Evolutionary conservation across 2,797 vertebrate species (phyloP), one percentile per base, ranked within the genome.

Genomic region (Fundulus diaphanus): DNA sequence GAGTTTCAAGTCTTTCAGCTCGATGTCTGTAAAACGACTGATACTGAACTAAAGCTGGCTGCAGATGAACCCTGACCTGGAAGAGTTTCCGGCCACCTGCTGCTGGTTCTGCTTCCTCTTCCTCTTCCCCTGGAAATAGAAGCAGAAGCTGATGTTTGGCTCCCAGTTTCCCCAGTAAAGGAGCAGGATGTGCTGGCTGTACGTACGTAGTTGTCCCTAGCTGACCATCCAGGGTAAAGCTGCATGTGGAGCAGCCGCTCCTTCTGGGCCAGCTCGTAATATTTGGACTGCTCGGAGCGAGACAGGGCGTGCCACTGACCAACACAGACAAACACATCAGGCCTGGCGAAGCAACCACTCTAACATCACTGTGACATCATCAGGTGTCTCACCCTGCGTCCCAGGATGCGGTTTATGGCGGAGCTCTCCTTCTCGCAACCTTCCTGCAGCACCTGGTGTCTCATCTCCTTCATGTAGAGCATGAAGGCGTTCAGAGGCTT

Each of bases 401-500:
- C 96, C 54, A 95, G 95, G 82, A 91, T 88, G 63, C 89, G 83
- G 82, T 92, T 92, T 42, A 92, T 86, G 82, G 87, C 82, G 46
- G 89, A 75, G 70, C 91, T 92, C 78, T 90, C 82, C 56, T 81
- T 61, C 81, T 87, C 80, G 0, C 33, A 42, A 24, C 89, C 89
- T 35, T 92, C 91, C 85, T 88, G 87, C 54, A 85, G 82, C 0
- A 92, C 91, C 6, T 67, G 29, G 48, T 87, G 84, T 70, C 90
- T 79, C 69, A 96, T 98, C 92, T 95, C 97, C 96, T 99, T 99
- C 98, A 99, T 99, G 94, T 99, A 99, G 83, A 99, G 97, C 98
- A 99, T 99, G 96, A 99, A 99, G 61, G 98, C 98, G 15, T 99
- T 99, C 93, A 99, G 96, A 88, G 98, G 98, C 91, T 99, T 99